Evolutionary conservation across 1,140 invertebrate species (phyloP).

Genomic region (Drosophila micromelanica): DNA sequence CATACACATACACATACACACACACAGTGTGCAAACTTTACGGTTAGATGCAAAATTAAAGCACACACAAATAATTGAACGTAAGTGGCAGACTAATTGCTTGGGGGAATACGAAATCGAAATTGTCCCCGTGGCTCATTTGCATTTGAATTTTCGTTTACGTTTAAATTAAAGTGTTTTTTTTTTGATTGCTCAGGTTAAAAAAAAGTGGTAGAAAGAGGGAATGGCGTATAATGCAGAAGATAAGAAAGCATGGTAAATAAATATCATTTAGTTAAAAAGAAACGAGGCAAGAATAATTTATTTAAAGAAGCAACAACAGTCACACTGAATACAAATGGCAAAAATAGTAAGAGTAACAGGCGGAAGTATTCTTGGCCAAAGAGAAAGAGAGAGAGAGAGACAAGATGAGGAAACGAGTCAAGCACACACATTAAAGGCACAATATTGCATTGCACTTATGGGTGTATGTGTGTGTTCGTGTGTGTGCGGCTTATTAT

Average conservation of each 20-base stretch:
- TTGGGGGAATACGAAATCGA: constrained; percentile 47
- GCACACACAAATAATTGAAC: constrained; percentile 63
- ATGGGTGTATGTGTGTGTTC: constrained; percentile 23
- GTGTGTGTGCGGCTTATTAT: constrained; percentile 63
- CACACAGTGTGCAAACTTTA: constrained; percentile 13
- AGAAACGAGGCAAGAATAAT: constrained; percentile 48
- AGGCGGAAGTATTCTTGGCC: background rate
- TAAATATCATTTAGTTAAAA: constrained; percentile 50
- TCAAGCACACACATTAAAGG: constrained; percentile 32
- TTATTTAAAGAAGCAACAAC: constrained; percentile 57
- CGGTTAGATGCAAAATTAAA: constrained; percentile 50
- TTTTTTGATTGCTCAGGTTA: background rate
- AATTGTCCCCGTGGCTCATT: constrained; percentile 26
- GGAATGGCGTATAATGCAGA: too few relatives aligned
- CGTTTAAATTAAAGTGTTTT: constrained; percentile 18
- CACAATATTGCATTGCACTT: constrained; percentile 7
- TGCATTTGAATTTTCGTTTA: constrained; percentile 51
- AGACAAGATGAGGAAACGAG: constrained; percentile 9
- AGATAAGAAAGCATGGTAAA: constrained; percentile 9
- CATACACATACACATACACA: constrained; percentile 1
- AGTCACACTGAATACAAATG: constrained; percentile 34
- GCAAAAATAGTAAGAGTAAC: constrained; percentile 54
- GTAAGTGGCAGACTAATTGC: constrained; percentile 71
- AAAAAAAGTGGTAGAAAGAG: too few relatives aligned
- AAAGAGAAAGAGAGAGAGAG: background rate